Evolutionary conservation across 1,140 invertebrate genomes (phyloP).

Genomic region (Drosophila rhopaloa): DNA sequence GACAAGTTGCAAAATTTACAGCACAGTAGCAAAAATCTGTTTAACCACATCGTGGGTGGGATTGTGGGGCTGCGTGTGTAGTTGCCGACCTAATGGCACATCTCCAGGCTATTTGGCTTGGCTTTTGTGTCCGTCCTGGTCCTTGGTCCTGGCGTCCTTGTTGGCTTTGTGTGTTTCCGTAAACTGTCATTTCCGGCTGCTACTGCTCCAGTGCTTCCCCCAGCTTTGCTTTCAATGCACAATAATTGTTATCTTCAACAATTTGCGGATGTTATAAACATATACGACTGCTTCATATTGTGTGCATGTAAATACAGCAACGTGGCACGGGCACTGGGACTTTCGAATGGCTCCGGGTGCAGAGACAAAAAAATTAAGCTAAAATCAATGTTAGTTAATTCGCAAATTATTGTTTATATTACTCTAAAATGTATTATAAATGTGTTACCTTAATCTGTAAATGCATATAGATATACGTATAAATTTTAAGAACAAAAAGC

Average conservation of each 20-base stretch:
- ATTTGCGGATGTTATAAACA: slow-evolving; percentile 83
- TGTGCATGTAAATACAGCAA: slow-evolving; percentile 79
- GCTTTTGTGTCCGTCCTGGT: slow-evolving; percentile 53
- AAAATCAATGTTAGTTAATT: no score
- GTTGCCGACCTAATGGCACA: slow-evolving; percentile 73
- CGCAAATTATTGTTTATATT: no score
- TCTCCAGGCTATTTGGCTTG: slow-evolving; percentile 74
- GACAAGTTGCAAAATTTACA: slow-evolving; percentile 63
- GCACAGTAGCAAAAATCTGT: slow-evolving; percentile 35
- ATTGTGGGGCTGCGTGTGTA: slow-evolving; percentile 31
- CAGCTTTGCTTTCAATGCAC: slow-evolving; percentile 75
- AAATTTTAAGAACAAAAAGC: no score
- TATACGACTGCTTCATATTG: slow-evolving; percentile 80
- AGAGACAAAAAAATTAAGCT: not conserved
- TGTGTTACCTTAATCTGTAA: no score
- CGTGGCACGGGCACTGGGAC: slow-evolving; percentile 47
- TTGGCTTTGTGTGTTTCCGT: slow-evolving; percentile 71
- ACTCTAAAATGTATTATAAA: no score
- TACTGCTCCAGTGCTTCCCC: slow-evolving; percentile 21
- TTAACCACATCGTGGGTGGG: slow-evolving; percentile 59
- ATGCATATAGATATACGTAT: no score
- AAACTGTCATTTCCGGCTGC: slow-evolving; percentile 78
- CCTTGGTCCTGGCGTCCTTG: slow-evolving; percentile 25
- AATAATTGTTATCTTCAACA: slow-evolving; percentile 83
- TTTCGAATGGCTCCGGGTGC: slow-evolving; percentile 12